phyloP scores from a whole-genome alignment of 2,797 vertebrate species.

The Smutsia temminckii region DNA sequence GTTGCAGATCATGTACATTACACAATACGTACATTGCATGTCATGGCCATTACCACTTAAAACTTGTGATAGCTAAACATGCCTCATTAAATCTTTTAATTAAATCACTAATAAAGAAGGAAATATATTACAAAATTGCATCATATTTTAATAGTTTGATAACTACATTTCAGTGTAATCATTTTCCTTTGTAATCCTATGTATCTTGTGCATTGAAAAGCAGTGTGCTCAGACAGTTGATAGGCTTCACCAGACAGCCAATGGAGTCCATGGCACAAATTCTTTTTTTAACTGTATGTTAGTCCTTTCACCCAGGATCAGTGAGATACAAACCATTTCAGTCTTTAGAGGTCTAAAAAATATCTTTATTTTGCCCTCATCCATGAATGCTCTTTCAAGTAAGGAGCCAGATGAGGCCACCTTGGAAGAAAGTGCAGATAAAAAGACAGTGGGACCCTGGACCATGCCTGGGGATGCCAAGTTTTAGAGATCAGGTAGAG shows the following conservation, averaged over 20 bases:
- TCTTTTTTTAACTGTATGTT: neutral
- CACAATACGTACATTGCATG: too few species aligned
- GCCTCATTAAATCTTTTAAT: neutral
- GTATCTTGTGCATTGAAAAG: neutral
- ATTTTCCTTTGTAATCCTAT: neutral
- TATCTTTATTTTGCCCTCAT: neutral
- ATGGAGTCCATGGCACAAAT: neutral
- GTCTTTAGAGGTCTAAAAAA: neutral
- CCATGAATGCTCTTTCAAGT: neutral
- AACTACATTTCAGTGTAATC: neutral
- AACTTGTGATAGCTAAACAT: neutral
- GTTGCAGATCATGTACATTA: neutral
- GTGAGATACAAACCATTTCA: neutral
- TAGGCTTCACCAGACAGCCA: neutral
- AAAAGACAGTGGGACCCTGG: neutral
- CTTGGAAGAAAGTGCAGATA: neutral
- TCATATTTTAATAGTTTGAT: conserved; percentile 9
- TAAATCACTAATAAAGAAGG: neutral
- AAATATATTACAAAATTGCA: neutral
- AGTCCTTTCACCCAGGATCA: neutral
- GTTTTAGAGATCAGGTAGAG: neutral
- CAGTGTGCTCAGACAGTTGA: neutral
- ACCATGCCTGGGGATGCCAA: neutral
- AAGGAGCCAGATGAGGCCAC: neutral
- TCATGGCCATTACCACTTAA: neutral